A percentile compares a stretch with the other conserved stretches of the same genome.
These are phyloP conservation scores for Centropus bengalensis DNA, from an alignment of 2,113 vertebrate species.

Conservation along the genomic window DNA sequence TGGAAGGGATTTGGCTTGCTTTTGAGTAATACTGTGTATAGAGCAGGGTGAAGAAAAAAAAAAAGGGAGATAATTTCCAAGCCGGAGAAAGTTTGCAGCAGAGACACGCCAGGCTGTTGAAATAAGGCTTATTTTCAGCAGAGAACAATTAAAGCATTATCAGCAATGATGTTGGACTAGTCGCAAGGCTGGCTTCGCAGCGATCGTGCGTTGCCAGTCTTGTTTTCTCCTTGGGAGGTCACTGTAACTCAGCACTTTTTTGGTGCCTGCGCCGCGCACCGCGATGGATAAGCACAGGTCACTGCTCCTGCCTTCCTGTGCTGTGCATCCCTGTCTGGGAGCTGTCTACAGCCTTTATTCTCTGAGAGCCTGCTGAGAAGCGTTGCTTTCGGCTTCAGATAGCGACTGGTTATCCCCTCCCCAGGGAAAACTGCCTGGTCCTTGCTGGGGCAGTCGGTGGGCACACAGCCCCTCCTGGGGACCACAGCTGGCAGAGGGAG, in stretches of 20 bases:
- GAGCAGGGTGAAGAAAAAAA: background rate
- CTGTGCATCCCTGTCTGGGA: background rate
- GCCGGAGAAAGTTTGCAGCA: background rate
- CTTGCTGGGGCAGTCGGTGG: background rate
- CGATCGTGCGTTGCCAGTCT: constrained; percentile 48
- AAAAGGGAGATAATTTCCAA: constrained; percentile 4
- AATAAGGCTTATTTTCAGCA: constrained; percentile 19
- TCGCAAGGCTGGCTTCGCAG: constrained; percentile 12
- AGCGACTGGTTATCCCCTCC: background rate
- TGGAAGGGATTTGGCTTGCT: constrained; percentile 61
- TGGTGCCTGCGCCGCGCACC: background rate
- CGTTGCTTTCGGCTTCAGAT: background rate
- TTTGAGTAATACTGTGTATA: constrained; percentile 13
- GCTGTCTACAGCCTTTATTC: background rate
- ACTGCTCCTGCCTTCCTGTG: background rate
- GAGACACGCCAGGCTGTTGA: background rate
- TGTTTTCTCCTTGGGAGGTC: constrained; percentile 73
- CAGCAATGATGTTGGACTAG: background rate
- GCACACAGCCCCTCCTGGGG: background rate
- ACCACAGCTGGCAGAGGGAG: background rate
- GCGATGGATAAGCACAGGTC: background rate
- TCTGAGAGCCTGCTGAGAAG: background rate
- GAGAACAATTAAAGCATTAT: constrained; percentile 31
- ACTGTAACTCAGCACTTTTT: constrained; percentile 69
- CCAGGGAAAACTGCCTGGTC: fast-evolving